Evolutionary conservation across 2,113 vertebrate species (phyloP), one percentile per base, ranked within the genome.

Genomic region (Chroicocephalus ridibundus): DNA sequence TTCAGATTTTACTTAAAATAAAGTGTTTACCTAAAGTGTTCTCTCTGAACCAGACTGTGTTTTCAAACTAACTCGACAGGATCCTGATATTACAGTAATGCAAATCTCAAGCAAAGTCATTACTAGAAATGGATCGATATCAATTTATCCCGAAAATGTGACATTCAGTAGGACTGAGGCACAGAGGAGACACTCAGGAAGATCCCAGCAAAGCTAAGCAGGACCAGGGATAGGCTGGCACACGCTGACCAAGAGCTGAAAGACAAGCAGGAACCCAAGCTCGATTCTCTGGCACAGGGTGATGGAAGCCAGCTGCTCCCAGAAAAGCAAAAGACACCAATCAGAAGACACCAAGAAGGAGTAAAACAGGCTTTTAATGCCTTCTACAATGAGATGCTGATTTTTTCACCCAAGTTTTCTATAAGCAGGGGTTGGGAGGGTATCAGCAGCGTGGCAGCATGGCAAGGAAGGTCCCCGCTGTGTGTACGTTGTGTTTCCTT

Each of bases 81-180:
- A 71, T 21, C 32, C 38, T 60, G n/a, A 47, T 38, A 21, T 15
- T 32, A 42, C 19, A 22, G 20, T 8, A 55, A 32, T 19, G 12
- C 54, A 58, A 57, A 11, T 65, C 38, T 86, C 26, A 40, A n/a
- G 12, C 13, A 66, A 86, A 74, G 6, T 4, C 16, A 0, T 42
- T 52, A 15, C 26, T 31, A 58, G 22, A 51, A 62, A 40, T 8
- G 42, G 26, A 71, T 84, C 38, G 5, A 13, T 49, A 75, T 3
- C 26, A 22, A 4, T 32, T 52, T 8, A 21, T 21, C 27, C 60
- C 2, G 2, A 75, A 36, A 76, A 38, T 2, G 15, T 36, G 46
- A 15, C 0, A 1, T 22, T 66, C 32, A 13, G 0, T 20, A 32
- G 34, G 76, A 34, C 2, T 1, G 4, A 65, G 57, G 31, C 20